A percentile compares a stretch with the other conserved stretches of the same genome.
phyloP scores from a whole-genome alignment of 2,797 vertebrate genomes.

The Acanthornis magna region DNA sequence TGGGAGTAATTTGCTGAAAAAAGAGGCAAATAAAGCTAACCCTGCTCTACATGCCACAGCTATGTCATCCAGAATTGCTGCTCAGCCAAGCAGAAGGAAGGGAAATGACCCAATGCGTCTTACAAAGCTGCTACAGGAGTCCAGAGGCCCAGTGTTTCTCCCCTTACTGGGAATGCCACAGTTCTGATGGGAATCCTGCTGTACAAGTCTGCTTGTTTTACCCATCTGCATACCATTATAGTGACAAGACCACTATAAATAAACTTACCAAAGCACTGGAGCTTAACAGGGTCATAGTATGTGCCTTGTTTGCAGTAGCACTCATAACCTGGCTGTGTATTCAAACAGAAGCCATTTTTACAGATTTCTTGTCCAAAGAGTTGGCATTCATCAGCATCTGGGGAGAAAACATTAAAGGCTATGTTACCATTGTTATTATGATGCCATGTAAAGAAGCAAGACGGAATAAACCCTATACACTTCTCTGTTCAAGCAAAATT shows the following conservation, averaged over 20 bases:
- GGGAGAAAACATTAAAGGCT: background rate
- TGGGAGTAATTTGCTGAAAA: conserved; percentile 15
- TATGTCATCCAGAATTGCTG: background rate
- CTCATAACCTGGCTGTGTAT: conserved; percentile 87
- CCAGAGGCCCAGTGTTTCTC: background rate
- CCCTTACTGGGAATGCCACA: background rate
- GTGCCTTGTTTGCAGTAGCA: conserved; percentile 95
- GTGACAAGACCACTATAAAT: background rate
- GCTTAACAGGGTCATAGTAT: conserved; percentile 87
- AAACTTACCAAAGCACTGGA: conserved; percentile 92
- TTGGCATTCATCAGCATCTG: conserved; percentile 93
- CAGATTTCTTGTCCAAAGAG: conserved; percentile 94
- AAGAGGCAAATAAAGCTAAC: conserved; percentile 27
- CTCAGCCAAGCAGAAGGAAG: conserved; percentile 21
- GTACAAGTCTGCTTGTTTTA: background rate
- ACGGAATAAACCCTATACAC: background rate
- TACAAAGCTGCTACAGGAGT: conserved; percentile 12
- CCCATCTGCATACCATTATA: conserved; percentile 28
- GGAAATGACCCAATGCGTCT: conserved; percentile 25
- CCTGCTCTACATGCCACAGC: background rate
- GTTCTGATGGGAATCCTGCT: conserved; percentile 12
- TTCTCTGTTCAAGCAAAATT: background rate
- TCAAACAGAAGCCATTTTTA: conserved; percentile 92
- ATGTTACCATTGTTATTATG: background rate
- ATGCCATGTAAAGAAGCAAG: background rate